Percentiles rank a stretch among this genome's conserved stretches.
Conservation (phyloP, 1,140 invertebrate species). For the Drosophila murphyi region DNA sequence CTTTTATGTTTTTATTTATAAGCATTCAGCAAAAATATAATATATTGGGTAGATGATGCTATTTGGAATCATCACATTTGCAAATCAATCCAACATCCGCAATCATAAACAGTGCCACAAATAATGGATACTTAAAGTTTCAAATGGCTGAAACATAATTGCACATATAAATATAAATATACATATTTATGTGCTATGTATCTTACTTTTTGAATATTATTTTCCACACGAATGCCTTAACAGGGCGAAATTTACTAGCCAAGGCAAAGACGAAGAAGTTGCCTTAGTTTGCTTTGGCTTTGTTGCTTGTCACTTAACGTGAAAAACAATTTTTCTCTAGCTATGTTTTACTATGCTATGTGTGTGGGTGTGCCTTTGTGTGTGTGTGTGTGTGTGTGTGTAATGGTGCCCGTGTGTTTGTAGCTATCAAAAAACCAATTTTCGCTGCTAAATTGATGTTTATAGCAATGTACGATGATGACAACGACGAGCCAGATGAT, state of each 20-base stretch:
- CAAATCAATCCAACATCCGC: slow-evolving; percentile 26
- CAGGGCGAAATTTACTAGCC: slow-evolving; percentile 62
- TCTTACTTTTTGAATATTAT: slow-evolving; percentile 57
- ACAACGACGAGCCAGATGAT: slow-evolving; percentile 47
- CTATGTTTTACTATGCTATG: slow-evolving; percentile 11
- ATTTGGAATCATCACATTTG: neutral
- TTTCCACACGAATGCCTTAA: slow-evolving; percentile 70
- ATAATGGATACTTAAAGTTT: slow-evolving; percentile 3
- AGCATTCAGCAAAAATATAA: neutral
- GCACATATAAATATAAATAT: slow-evolving; percentile 24
- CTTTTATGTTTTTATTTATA: slow-evolving; percentile 2
- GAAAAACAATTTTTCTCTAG: slow-evolving; percentile 79
- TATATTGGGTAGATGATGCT: too few species aligned
- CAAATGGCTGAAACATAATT: slow-evolving; percentile 21
- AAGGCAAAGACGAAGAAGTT: slow-evolving; percentile 22
- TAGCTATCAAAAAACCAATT: slow-evolving; percentile 81
- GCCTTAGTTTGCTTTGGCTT: slow-evolving; percentile 38
- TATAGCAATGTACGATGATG: slow-evolving; percentile 78
- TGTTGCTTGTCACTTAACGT: slow-evolving; percentile 74
- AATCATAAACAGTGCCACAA: neutral
- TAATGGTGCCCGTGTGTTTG: slow-evolving; percentile 9
- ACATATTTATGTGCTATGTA: slow-evolving; percentile 12
- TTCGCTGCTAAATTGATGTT: slow-evolving; percentile 81
- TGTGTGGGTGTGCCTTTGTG: slow-evolving; percentile 20
- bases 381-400: slow-evolving; percentile 27